phyloP scores from a whole-genome alignment of 2,113 vertebrate species.

The Tragelaphus strepsiceros region DNA sequence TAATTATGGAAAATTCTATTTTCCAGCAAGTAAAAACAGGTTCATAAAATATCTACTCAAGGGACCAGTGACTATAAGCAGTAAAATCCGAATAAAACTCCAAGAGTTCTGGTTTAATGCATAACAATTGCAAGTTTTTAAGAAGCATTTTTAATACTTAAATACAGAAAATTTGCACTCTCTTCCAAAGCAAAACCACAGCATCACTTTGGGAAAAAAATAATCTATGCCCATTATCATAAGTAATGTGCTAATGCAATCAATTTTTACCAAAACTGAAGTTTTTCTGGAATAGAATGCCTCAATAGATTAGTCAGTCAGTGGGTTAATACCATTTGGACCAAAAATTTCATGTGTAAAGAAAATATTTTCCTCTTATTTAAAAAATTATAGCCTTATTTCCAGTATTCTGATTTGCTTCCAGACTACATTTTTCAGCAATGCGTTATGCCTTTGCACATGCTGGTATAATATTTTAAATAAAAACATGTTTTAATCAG shows the following conservation, averaged over 20 bases:
- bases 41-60: constrained; percentile 46
- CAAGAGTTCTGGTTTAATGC: background rate
- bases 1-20: constrained; percentile 50
- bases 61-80: background rate
- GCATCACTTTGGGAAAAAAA: background rate
- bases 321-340: constrained; percentile 44
- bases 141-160: constrained; percentile 43
- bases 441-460: background rate
- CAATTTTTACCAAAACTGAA: constrained; percentile 21
- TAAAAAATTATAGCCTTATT: constrained; percentile 57
- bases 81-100: constrained; percentile 32
- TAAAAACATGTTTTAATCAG: constrained; percentile 52
- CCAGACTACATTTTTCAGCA: constrained; percentile 56
- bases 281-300: constrained; percentile 15
- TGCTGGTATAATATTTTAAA: constrained; percentile 39
- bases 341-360: constrained; percentile 49
- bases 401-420: constrained; percentile 56
- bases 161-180: constrained; percentile 19
- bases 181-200: constrained; percentile 58
- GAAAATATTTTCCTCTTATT: constrained; percentile 58
- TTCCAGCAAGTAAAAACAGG: constrained; percentile 54
- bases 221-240: background rate
- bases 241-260: constrained; percentile 46
- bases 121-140: constrained; percentile 48
- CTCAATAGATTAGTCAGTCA: constrained; percentile 17